Base-by-base conservation (phyloP, 2,888 invertebrate species). In the Microdon myrmicae region DNA sequence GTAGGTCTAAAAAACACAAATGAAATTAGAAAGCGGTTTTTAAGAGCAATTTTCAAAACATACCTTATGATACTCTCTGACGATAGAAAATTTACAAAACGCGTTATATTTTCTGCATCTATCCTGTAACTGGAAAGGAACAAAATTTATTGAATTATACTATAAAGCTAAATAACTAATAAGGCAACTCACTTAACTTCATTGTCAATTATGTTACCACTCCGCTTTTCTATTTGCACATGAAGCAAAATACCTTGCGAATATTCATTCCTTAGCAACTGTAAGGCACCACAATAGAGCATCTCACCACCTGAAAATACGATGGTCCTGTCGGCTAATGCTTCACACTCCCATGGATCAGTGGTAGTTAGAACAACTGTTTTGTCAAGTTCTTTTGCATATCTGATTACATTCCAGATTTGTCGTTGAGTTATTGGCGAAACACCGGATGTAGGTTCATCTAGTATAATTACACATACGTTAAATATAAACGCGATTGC, bases 271-370 rank as follows among this genome's bases (percentile, higher is more conserved):
- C 90, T 90, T 45, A 92, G 80, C 73, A 89, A 86, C 61, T 89
- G 88, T 58, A 88, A 85, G 14, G 88, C 86, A 39, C 90, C 91
- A 23, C 88, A 81, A 56, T 87, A 89, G 70, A 85, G 82, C 77
- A 91, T 87, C 68, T 84, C 82, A 1, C 90, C 90, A 71, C 87
- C 85, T 67, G 90, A 90, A 87, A 91, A 90, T 44, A 91, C 86
- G 34, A 89, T 87, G 68, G 90, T 81, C 13, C 90, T 81, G 9
- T 89, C 88, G 74, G 91, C 90, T 4, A 92, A 81, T 28, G 87
- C 87, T 80, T 91, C 90, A 78, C 90, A 90, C 79, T 92, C 92
- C 72, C 88, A 86, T 87, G 90, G 90, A 75, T 89, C 89, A 76
- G 88, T 89, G 39, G 91, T 90, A 13, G 93, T 91, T 67, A 93